Evolutionary conservation across 2,797 vertebrate genomes (phyloP).

Genomic region (Aphelocoma californica): DNA sequence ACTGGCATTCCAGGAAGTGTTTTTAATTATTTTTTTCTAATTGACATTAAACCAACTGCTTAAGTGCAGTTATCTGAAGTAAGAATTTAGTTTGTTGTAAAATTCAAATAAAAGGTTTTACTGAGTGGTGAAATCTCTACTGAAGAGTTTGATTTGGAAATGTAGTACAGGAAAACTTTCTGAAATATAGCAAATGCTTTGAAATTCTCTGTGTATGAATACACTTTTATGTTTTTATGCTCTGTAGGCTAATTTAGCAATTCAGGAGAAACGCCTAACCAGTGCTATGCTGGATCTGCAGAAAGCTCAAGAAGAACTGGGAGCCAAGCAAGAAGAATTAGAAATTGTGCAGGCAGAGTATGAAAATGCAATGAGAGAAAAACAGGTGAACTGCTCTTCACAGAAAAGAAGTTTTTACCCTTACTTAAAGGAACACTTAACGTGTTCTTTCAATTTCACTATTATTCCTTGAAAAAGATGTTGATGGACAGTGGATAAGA

Average conservation of each 20-base stretch:
- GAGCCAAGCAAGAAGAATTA: constrained; percentile 90
- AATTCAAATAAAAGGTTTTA: neutral
- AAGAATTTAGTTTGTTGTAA: neutral
- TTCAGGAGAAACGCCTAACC: constrained; percentile 86
- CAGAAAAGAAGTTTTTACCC: neutral
- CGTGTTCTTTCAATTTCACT: neutral
- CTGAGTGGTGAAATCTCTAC: neutral
- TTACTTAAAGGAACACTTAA: neutral
- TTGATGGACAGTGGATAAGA: neutral
- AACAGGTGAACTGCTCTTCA: constrained; percentile 81
- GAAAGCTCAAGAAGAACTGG: constrained; percentile 89
- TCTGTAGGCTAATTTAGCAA: constrained; percentile 87
- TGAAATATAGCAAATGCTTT: neutral
- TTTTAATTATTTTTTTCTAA: neutral
- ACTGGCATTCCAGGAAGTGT: neutral
- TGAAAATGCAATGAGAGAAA: constrained; percentile 89
- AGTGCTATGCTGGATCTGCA: constrained; percentile 88
- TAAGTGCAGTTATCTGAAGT: neutral
- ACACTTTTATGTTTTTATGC: neutral
- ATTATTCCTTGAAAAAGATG: neutral
- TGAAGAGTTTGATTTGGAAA: neutral
- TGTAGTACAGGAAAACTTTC: neutral
- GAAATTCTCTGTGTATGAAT: neutral
- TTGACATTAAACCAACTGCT: neutral
- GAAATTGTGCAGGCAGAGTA: constrained; percentile 89